phyloP scores from a whole-genome alignment of 2,113 vertebrate species.

The Mus pahari region DNA sequence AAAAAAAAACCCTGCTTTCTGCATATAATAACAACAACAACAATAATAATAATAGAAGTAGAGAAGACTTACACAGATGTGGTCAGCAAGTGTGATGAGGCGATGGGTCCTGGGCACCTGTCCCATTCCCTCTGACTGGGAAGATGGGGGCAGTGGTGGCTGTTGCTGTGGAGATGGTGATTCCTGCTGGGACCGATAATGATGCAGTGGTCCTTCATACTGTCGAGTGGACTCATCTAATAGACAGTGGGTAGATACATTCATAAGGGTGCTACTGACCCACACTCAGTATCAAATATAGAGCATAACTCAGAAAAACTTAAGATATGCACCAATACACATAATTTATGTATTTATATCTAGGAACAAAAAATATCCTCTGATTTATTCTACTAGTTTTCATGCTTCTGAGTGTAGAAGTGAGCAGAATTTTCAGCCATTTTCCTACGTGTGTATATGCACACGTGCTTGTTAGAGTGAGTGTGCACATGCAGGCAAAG shows the following conservation, averaged over 20 bases:
- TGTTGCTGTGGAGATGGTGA: slow-evolving; percentile 90
- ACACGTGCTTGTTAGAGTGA: neutral
- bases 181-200: slow-evolving; percentile 90
- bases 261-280: neutral
- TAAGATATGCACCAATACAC: neutral
- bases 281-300: slow-evolving; percentile 33
- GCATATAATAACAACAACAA: neutral
- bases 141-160: slow-evolving; percentile 82
- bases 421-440: slow-evolving; percentile 8
- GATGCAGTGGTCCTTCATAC: slow-evolving; percentile 90
- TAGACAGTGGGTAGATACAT: neutral
- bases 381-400: neutral
- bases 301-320: neutral
- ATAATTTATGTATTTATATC: slow-evolving; percentile 12
- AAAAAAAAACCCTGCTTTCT: neutral
- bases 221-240: slow-evolving; percentile 88
- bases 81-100: slow-evolving; percentile 98
- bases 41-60: neutral
- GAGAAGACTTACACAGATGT: slow-evolving; percentile 94
- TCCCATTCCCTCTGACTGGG: slow-evolving; percentile 90
- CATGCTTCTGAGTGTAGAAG: neutral
- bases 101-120: slow-evolving; percentile 94
- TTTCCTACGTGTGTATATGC: neutral
- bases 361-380: slow-evolving; percentile 4
- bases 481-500: too few relatives aligned